Percentiles rank a stretch among this genome's conserved stretches.
phyloP scores from a whole-genome alignment of 37 sponge, comb jelly and placozoan genomes.

The Ephydatia muelleri region DNA sequence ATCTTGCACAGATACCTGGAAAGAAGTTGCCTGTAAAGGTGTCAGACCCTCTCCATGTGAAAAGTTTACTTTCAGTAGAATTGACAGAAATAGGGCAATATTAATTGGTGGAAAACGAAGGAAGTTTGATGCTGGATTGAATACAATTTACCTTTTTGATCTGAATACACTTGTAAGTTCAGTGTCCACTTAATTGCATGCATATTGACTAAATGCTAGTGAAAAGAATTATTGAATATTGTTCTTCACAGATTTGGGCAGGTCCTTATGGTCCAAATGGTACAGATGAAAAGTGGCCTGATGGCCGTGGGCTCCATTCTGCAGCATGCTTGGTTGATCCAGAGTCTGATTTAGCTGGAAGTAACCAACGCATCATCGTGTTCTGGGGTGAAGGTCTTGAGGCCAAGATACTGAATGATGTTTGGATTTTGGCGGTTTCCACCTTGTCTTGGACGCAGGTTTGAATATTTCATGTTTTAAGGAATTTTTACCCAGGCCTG shows the following conservation, averaged over 20 bases:
- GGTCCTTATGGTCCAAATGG: not conserved
- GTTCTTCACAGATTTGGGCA: not conserved
- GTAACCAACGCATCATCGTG: not conserved
- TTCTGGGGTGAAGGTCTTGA: conserved; percentile 19
- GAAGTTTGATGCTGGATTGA: conserved; percentile 6
- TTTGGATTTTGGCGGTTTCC: conserved; percentile 11
- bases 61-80: conserved; percentile 16
- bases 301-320: conserved; percentile 14
- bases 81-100: conserved; percentile 3
- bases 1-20: not conserved
- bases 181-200: not conserved
- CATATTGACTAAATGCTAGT: not conserved
- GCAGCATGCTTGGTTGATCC: conserved; percentile 12
- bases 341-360: conserved; percentile 4
- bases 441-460: conserved; percentile 17
- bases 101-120: conserved; percentile 17
- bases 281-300: conserved; percentile 3
- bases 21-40: conserved; percentile 8
- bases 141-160: not conserved
- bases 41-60: not conserved
- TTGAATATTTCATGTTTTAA: too few species aligned
- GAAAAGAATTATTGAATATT: not conserved
- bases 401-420: conserved; percentile 4
- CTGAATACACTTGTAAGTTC: not conserved
- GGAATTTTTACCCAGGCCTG: too few species aligned